Evolutionary conservation across 53 echinoderm and acorn worm genomes (phyloP), one percentile per base, ranked within the genome.

Genomic region (Patiria pectinifera): DNA sequence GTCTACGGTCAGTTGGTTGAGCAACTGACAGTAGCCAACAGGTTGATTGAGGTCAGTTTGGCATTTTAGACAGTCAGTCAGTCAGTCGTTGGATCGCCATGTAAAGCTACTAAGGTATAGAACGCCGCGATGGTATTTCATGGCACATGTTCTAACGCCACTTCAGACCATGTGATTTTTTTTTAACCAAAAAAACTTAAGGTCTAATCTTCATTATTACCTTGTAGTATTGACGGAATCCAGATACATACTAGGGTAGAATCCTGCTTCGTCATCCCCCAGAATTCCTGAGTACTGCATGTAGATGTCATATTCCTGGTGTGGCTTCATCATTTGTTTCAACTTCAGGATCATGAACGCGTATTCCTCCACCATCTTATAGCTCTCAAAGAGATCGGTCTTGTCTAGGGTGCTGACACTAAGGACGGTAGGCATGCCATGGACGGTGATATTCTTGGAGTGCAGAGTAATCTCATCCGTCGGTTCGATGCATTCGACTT

Each of bases 211-310:
- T 35, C 35, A 47, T 24, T 85, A 96, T 97, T 78, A 99, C 99
- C 85, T 95, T 46, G 94, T 94, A 6, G 92, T 97, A 45, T 92
- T 94, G 10, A 83, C 80, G 72, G 79, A 83, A 58, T 82, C 91
- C 15, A 26, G 48, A 83, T 97, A 99, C 26, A 82, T 89, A 80
- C 97, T 99, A 19, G 95, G 93, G 85, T 99, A 99, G 70, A 97
- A 97, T 18, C 99, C 99, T 15, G 93, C 92, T 47, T 96, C 82
- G 11, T 94, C 95, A 62, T 95, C 84, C 11, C 92, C 47, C 15
- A 99, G 93, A 22, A 92, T 91, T 4, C 99, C 99, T 1, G 95
- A 88, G 85, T 95, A 97, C 45, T 92, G 78, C 46, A 99, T 94
- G 82, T 83, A 85, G 76, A 99, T 91, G 10, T 93, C 92, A 78